Evolutionary conservation across 1,140 invertebrate species (phyloP).

Genomic region (Cotesia glomerata): DNA sequence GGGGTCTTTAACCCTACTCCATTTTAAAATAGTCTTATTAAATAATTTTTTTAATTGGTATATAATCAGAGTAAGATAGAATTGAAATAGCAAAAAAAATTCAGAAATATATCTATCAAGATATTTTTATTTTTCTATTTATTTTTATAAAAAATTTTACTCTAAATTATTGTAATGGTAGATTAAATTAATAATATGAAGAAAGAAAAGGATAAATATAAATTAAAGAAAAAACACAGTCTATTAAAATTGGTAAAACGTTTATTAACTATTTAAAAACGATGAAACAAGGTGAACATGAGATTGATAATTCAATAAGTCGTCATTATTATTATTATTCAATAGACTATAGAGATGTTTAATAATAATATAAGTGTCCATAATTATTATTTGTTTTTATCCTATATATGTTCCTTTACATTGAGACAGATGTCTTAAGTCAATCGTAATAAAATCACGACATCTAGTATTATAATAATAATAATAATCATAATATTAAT

Average conservation of each 20-base stretch:
- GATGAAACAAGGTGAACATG: conserved; percentile 63
- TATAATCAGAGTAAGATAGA: too few relatives aligned
- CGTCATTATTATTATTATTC: conserved; percentile 54
- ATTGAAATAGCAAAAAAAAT: too few relatives aligned
- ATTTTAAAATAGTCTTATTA: too few relatives aligned
- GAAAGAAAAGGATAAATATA: too few relatives aligned
- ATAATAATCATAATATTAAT: neutral
- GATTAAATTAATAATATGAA: too few relatives aligned
- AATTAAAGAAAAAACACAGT: neutral
- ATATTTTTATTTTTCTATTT: too few relatives aligned
- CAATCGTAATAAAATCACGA: conserved; percentile 35
- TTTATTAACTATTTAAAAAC: conserved; percentile 64
- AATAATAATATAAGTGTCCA: conserved; percentile 49
- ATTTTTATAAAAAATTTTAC: too few relatives aligned
- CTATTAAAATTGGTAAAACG: conserved; percentile 62
- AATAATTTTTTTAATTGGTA: too few relatives aligned
- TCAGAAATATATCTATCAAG: too few relatives aligned
- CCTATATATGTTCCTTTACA: conserved; percentile 36
- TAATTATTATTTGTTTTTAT: conserved; percentile 48
- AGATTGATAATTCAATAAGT: conserved; percentile 63
- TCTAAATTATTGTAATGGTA: too few relatives aligned
- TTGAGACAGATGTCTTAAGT: conserved; percentile 47
- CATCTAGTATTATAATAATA: conserved; percentile 22
- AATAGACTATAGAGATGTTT: conserved; percentile 63
- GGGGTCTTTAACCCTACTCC: too few relatives aligned